Evolutionary conservation across 2,113 vertebrate genomes (phyloP).

Genomic region (Acinonyx jubatus): DNA sequence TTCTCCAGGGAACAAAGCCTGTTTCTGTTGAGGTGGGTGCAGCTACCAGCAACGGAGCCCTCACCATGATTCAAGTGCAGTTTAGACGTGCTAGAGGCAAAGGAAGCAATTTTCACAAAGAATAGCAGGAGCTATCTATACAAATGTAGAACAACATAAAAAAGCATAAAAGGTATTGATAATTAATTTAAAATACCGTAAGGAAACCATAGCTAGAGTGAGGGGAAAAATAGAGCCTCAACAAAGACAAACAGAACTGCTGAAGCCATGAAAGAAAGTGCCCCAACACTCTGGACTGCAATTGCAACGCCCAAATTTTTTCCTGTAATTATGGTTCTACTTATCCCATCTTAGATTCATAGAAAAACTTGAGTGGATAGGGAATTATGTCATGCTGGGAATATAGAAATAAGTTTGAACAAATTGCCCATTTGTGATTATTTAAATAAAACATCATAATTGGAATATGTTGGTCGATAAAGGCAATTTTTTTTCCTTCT

Average conservation of each 20-base stretch:
- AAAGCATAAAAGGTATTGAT: constrained; percentile 78
- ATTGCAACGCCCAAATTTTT: constrained; percentile 57
- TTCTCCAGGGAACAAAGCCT: constrained; percentile 47
- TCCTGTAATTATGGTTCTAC: constrained; percentile 75
- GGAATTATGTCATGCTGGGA: constrained; percentile 76
- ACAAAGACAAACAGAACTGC: constrained; percentile 62
- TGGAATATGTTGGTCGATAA: constrained; percentile 81
- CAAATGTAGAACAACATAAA: constrained; percentile 72
- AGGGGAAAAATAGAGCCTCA: constrained; percentile 37
- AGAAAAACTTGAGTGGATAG: constrained; percentile 74
- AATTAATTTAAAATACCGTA: constrained; percentile 78
- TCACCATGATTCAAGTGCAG: background rate
- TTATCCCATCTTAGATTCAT: constrained; percentile 76
- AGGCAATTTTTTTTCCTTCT: constrained; percentile 75
- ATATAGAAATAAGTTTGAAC: constrained; percentile 79
- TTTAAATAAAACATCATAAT: constrained; percentile 84
- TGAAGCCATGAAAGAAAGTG: background rate
- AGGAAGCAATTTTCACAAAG: constrained; percentile 76
- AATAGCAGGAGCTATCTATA: constrained; percentile 68
- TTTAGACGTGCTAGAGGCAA: constrained; percentile 11
- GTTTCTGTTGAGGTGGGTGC: background rate
- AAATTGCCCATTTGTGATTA: constrained; percentile 83
- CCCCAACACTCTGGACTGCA: constrained; percentile 41
- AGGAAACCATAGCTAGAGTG: constrained; percentile 56
- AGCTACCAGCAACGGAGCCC: constrained; percentile 21